A percentile compares a stretch with the other conserved stretches of the same genome.
phyloP scores from a whole-genome alignment of 2,797 vertebrate species.

The Enteromius fasciolatus region DNA sequence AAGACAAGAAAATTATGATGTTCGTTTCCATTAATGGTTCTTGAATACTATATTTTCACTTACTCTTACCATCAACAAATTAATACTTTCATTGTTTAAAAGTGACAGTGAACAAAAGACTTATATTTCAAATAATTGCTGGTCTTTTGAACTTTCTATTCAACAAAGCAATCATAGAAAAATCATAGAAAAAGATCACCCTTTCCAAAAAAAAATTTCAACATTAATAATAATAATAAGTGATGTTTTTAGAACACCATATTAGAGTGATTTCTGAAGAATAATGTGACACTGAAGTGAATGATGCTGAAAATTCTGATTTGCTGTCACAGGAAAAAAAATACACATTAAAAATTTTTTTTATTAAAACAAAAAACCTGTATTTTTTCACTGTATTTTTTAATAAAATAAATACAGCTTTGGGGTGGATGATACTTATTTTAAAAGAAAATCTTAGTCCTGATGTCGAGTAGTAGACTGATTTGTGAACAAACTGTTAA shows the following conservation, averaged over 20 bases:
- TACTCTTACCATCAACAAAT: neutral
- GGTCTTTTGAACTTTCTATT: neutral
- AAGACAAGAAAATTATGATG: neutral
- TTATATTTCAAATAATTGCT: neutral
- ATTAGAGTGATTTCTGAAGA: slow-evolving; percentile 7
- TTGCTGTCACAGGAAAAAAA: neutral
- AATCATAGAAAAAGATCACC: neutral
- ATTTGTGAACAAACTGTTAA: neutral
- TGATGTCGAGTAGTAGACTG: neutral
- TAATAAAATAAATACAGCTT: neutral
- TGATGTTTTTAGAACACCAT: neutral
- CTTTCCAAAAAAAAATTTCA: neutral
- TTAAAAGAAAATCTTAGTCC: neutral
- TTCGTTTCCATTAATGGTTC: neutral
- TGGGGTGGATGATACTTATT: no score
- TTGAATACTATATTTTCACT: neutral
- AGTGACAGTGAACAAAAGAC: neutral
- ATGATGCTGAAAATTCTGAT: neutral
- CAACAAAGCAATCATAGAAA: neutral
- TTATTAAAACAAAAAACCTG: neutral
- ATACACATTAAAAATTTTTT: neutral
- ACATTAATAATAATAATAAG: neutral
- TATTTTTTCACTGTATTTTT: neutral
- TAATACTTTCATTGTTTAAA: no score
- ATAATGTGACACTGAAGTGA: neutral